Percentiles rank a stretch among this genome's conserved stretches.
phyloP scores from a whole-genome alignment of 2,888 invertebrate species.

The Agrochola circellaris region DNA sequence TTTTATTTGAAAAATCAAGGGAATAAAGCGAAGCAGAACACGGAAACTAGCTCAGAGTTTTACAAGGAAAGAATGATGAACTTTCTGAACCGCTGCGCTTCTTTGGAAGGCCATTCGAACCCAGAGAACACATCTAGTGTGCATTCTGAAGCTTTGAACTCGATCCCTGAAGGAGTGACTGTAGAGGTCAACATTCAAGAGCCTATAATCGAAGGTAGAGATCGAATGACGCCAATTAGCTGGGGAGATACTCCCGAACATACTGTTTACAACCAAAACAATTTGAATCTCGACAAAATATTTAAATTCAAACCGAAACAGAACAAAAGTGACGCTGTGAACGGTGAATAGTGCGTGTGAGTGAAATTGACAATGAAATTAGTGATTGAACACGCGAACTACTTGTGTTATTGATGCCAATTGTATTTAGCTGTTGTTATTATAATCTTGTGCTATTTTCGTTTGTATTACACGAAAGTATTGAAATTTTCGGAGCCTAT shows the following conservation, averaged over 20 bases:
- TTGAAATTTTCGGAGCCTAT: not conserved
- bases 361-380: conserved; percentile 57
- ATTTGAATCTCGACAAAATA: conserved; percentile 85
- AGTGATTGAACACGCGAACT: conserved; percentile 44
- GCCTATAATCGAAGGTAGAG: conserved; percentile 52
- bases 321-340: conserved; percentile 62
- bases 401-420: conserved; percentile 26
- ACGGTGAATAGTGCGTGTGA: conserved; percentile 52
- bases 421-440: conserved; percentile 24
- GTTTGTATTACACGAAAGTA: conserved; percentile 1
- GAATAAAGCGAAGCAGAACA: conserved; percentile 85
- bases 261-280: conserved; percentile 87
- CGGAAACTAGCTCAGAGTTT: conserved; percentile 86
- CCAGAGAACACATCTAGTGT: conserved; percentile 81
- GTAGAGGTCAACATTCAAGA: conserved; percentile 70
- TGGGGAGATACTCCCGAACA: conserved; percentile 88
- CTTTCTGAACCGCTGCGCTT: conserved; percentile 84
- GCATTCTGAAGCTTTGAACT: conserved; percentile 81
- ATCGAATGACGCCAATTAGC: conserved; percentile 78
- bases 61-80: conserved; percentile 88
- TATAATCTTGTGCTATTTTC: conserved; percentile 25
- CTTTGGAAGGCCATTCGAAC: conserved; percentile 81
- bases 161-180: conserved; percentile 77
- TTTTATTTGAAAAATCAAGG: conserved; percentile 86
- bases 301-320: conserved; percentile 79